A percentile compares a stretch with the other conserved stretches of the same genome.
Conservation (phyloP, 2,113 vertebrate genomes). For the Parotia lawesii region DNA sequence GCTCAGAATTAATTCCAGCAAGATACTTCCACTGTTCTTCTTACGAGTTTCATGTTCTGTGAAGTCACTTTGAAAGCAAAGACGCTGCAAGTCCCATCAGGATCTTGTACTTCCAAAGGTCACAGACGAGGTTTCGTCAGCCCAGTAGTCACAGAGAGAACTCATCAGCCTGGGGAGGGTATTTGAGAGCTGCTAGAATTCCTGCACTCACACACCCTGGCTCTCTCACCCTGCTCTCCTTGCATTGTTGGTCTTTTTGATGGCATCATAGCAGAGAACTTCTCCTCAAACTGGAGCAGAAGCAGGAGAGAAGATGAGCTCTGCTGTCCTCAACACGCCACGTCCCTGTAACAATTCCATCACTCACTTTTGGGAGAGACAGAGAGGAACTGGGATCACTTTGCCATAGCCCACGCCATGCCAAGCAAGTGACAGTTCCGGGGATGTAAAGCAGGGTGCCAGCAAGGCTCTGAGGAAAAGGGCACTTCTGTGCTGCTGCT, state of each 20-base stretch:
- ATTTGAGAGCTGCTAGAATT: not conserved
- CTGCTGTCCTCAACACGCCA: not conserved
- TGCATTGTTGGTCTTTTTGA: not conserved
- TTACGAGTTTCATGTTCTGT: not conserved
- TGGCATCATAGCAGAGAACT: not conserved
- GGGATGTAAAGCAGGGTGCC: not conserved
- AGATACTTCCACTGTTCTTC: not conserved
- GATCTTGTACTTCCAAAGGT: not conserved
- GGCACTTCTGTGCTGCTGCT: not conserved
- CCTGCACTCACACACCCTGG: not conserved
- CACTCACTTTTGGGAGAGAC: not conserved
- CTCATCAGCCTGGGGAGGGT: not conserved
- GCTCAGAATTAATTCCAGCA: not conserved
- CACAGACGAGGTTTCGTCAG: not conserved
- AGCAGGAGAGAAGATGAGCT: not conserved
- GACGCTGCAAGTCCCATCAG: not conserved
- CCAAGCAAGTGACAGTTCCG: not conserved
- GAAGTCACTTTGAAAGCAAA: not conserved
- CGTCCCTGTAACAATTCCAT: not conserved
- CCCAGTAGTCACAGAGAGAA: accelerated
- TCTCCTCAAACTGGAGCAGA: not conserved
- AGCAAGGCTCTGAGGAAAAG: not conserved
- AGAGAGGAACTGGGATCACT: not conserved
- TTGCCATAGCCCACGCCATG: not conserved
- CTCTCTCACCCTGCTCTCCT: not conserved